A percentile compares a stretch with the other conserved stretches of the same genome.
Conservation (phyloP, 2,888 invertebrate genomes). For the Lampropteryx suffumata region DNA sequence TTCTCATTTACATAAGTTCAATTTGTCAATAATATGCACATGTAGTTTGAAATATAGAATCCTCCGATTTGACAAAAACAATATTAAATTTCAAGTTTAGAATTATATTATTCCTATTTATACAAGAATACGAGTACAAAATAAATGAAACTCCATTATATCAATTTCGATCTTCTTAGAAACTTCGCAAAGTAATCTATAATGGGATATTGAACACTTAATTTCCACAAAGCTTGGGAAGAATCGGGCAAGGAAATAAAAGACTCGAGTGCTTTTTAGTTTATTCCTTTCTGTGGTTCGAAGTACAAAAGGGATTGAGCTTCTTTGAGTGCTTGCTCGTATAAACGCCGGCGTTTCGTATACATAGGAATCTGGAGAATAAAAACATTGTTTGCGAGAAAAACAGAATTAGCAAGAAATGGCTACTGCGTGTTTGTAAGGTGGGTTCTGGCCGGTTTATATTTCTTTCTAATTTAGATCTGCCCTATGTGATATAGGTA, state of each 20-base stretch:
- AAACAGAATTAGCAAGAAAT: conserved; percentile 25
- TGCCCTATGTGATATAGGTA: neutral
- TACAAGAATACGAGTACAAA: no score
- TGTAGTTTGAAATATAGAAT: no score
- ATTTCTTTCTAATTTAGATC: neutral
- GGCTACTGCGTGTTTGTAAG: conserved; percentile 11
- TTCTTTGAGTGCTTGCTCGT: conserved; percentile 51
- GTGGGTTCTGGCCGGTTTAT: neutral
- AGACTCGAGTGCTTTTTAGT: conserved; percentile 63
- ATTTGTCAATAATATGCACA: no score
- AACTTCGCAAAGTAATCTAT: conserved; percentile 53
- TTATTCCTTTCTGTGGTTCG: conserved; percentile 57
- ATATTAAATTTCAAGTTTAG: no score
- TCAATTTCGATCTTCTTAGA: conserved; percentile 44
- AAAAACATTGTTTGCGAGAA: conserved; percentile 23
- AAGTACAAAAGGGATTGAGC: conserved; percentile 59
- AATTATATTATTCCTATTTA: no score
- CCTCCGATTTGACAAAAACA: no score
- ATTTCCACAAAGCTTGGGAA: conserved; percentile 47
- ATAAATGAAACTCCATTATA: conserved; percentile 31
- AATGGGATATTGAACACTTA: conserved; percentile 65
- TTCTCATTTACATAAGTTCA: neutral
- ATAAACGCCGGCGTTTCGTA: conserved; percentile 70
- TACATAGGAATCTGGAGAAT: conserved; percentile 20
- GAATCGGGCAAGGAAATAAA: conserved; percentile 66